These are phyloP conservation scores for Lumbricus terrestris DNA, from an alignment of 2,888 invertebrate genomes.

Conservation along the genomic window DNA sequence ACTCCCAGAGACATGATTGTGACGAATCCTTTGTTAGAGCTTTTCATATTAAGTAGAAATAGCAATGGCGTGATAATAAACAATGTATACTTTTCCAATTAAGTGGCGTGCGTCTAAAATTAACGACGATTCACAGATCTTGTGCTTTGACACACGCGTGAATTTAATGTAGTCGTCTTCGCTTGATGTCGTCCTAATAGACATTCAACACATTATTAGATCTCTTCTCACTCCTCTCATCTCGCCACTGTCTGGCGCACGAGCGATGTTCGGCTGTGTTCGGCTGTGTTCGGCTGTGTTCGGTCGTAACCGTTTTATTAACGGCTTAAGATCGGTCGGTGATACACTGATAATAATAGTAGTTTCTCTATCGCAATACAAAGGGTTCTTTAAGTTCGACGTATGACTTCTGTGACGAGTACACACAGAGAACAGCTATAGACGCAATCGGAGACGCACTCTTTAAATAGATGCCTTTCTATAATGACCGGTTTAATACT, in stretches of 20 bases:
- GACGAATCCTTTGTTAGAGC: neutral
- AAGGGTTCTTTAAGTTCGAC: neutral
- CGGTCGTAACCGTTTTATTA: neutral
- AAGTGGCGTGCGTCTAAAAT: neutral
- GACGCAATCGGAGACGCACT: neutral
- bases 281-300: neutral
- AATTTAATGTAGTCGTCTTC: neutral
- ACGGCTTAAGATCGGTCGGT: neutral
- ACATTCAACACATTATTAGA: neutral
- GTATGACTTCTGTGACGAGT: neutral
- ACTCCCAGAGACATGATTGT: neutral
- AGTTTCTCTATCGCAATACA: neutral
- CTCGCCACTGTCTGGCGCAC: neutral
- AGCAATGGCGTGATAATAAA: neutral
- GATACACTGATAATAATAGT: neutral
- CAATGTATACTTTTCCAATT: neutral
- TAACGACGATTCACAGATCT: neutral
- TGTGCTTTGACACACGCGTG: neutral
- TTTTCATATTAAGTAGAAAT: neutral
- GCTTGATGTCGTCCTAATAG: neutral
- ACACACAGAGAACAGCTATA: neutral
- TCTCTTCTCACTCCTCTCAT: neutral
- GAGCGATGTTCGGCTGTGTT: neutral
- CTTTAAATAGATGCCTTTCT: neutral
- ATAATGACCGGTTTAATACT: neutral